Base-by-base conservation (phyloP, 2,888 invertebrate species). In the Geophilus truncorum region DNA sequence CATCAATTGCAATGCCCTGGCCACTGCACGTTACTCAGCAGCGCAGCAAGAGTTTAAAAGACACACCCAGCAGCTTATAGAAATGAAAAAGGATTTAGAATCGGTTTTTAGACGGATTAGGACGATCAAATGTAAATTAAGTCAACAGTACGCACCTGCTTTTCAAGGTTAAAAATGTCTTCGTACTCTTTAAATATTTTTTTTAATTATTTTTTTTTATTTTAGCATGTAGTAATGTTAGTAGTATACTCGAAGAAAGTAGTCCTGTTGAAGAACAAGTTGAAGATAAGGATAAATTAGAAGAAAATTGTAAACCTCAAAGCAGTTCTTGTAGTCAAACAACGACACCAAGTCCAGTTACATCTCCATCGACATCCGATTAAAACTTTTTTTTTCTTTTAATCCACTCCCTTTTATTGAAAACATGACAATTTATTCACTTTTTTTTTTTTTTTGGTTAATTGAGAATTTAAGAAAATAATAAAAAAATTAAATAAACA, bases 11-110 rank as follows among this genome's bases (percentile, higher is more conserved):
- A 97, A 97, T 87, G 93, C 95, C 21, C 87, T 99, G n/a, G 96
- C 97, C 0, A 92, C 94, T 2, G 93, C 93, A 83, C 91, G 98
- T 12, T 90, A 96, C 80, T 94, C 95, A 85, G 92, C 91, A 23
- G 96, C 97, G 0, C 92, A 92, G 9, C 91, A 91, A 0, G 97
- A 98, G 85, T 96, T 98, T 85, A 95, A 94, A 85, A 93, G 93
- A 84, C 97, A 98, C 86, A 95, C 95, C 0, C 92, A 93, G 82
- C 89, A 96, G 1, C 89, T 98, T 1, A 88, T 91, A 9, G 96
- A 97, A 81, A 96, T 97, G 94, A 95, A 95, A 85, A 96, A 94
- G 85, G 98, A 98, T 87, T 88, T 98, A 81, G 97, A 98, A 86
- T 93, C 93, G 84, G 94, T 98, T 84, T 98, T 98, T 86, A 94